Conservation (phyloP, 2,797 vertebrate genomes). For the Peromyscus melanophrys region DNA sequence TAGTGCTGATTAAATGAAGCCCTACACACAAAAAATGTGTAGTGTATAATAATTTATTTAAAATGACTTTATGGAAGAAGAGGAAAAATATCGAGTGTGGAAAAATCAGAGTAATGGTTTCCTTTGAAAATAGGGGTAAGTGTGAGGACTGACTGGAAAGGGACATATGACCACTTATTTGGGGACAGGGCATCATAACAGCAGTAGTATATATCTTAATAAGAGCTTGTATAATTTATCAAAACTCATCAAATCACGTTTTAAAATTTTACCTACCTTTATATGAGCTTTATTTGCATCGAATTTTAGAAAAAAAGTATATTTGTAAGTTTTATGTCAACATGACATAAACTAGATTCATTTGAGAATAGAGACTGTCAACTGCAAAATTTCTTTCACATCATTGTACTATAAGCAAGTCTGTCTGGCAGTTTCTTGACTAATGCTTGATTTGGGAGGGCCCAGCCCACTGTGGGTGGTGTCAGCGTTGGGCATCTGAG, state of each 20-base stretch:
- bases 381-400: background rate
- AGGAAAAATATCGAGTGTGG: background rate
- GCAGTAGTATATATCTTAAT: background rate
- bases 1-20: background rate
- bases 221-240: background rate
- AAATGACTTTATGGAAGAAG: background rate
- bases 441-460: background rate
- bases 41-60: constrained; percentile 20
- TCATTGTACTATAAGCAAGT: background rate
- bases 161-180: background rate
- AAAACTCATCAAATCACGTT: background rate
- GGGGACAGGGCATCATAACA: background rate
- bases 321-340: background rate
- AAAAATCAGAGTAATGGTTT: constrained; percentile 42
- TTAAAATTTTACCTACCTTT: background rate
- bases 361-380: background rate
- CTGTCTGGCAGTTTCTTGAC: background rate
- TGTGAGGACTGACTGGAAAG: background rate
- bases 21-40: background rate
- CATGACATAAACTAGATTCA: background rate
- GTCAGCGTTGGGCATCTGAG: background rate
- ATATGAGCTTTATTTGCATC: background rate
- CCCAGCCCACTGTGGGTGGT: background rate
- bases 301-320: background rate
- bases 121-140: background rate